phyloP scores from a whole-genome alignment of 2,797 vertebrate genomes.

The Sebastolobus alascanus region DNA sequence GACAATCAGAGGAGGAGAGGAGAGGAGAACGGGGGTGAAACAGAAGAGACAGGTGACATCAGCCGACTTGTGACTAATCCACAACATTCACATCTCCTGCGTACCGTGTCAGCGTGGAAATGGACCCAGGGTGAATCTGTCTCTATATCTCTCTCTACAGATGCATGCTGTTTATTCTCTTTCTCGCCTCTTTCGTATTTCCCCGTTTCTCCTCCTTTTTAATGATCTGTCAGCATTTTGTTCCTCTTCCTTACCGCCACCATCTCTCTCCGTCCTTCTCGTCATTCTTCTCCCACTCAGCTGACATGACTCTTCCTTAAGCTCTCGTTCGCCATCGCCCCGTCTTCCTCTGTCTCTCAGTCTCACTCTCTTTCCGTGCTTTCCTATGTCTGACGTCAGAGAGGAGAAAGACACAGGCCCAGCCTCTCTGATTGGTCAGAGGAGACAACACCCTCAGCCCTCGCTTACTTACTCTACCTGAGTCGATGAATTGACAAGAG shows the following conservation, averaged over 20 bases:
- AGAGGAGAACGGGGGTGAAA: neutral
- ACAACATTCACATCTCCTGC: constrained; percentile 52
- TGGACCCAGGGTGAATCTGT: constrained; percentile 25
- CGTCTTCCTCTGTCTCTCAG: constrained; percentile 23
- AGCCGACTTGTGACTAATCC: constrained; percentile 53
- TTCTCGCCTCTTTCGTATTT: neutral
- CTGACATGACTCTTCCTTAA: constrained; percentile 36
- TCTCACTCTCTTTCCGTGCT: constrained; percentile 31
- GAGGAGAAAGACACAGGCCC: constrained; percentile 32
- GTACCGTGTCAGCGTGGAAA: constrained; percentile 46
- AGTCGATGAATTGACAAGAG: constrained; percentile 27
- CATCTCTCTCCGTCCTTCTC: constrained; percentile 1
- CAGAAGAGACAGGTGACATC: constrained; percentile 43
- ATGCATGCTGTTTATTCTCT: neutral
- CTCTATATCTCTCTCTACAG: constrained; percentile 6
- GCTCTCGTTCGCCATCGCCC: constrained; percentile 33
- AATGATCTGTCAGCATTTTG: constrained; percentile 10
- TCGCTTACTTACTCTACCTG: constrained; percentile 7
- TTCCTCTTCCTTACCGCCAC: neutral
- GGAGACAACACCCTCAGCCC: constrained; percentile 63
- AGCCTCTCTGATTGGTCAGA: constrained; percentile 61
- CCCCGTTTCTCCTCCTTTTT: neutral
- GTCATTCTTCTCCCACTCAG: constrained; percentile 33
- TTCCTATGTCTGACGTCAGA: constrained; percentile 61
- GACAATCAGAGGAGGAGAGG: constrained; percentile 9